Base-by-base conservation (phyloP, 2,113 vertebrate genomes). In the Coturnix japonica region DNA sequence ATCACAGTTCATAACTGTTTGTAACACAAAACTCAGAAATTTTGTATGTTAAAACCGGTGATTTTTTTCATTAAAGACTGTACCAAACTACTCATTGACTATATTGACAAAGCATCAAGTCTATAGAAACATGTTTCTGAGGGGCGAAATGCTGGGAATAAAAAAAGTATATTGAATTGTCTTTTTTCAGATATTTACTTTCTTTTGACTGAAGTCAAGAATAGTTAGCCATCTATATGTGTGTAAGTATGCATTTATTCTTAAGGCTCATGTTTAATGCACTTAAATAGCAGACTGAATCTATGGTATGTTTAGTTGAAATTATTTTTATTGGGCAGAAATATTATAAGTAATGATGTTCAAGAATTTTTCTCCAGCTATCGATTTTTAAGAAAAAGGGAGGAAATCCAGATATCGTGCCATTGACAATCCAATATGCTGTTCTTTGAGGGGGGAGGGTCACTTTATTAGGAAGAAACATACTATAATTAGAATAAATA, bases 401-500 rank as follows among this genome's bases (percentile, higher is more conserved):
- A 46, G 22, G 19, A 66, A 92, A 89, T 85, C 30, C 69, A 78
- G 67, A 53, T 72, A 93, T 17, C 81, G 22, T 77, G 54, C 78
- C 57, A 70, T 66, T 57, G 65, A 85, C 91, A 97, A 96, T 95
- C 90, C 75, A 80, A 80, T 89, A 63, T 60, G 73, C 56, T 74
- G 83, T 83, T 85, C 76, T 70, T 61, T 43, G 47, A 89, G 21
- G 54, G 56, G 53, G 57, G 69, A 71, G 63, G 43, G 18, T 71
- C 35, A 47, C 71, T 94, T 97, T 96, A 96, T 98, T 96, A 96
- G 94, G 70, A 94, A 72, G 78, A 67, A 88, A 79, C 10, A 33
- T 60, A 82, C 85, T 92, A 97, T 98, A 98, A 98, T 98, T 97
- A 97, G 97, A 73, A 89, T 63, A 63, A 56, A 87, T 94, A 89